These are phyloP conservation scores for Thymelicus lineola DNA, from an alignment of 2,888 invertebrate species.

Conservation along the genomic window DNA sequence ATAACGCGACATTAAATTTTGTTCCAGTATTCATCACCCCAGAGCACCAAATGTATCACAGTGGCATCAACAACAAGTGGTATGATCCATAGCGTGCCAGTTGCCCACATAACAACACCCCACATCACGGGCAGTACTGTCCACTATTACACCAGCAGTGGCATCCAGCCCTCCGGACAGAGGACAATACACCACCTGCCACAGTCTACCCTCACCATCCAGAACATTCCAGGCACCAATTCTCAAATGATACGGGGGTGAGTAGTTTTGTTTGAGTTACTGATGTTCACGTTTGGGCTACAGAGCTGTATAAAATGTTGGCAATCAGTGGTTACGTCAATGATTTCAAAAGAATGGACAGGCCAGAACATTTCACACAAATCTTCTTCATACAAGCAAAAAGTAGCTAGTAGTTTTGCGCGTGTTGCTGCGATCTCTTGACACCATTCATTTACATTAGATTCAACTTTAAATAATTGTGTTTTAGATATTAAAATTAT, in stretches of 20 bases:
- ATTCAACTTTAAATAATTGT: no score
- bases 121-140: conserved; percentile 72
- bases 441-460: no score
- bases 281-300: no score
- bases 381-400: no score
- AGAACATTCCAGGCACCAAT: conserved; percentile 70
- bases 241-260: conserved; percentile 76
- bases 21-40: conserved; percentile 66
- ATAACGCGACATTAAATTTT: conserved; percentile 1
- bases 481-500: no score
- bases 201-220: conserved; percentile 75
- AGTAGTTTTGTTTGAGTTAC: conserved; percentile 42
- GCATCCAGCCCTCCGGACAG: conserved; percentile 50
- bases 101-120: conserved; percentile 71
- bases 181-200: conserved; percentile 68
- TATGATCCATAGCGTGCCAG: conserved; percentile 77
- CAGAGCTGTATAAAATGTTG: no score
- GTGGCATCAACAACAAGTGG: conserved; percentile 79
- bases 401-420: no score
- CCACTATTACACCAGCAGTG: conserved; percentile 50
- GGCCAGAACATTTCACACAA: no score
- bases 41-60: conserved; percentile 74
- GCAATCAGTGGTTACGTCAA: no score
- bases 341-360: no score
- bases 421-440: no score